Evolutionary conservation across 2,113 vertebrate genomes (phyloP).

Genomic region (Microcebus tavaratra): DNA sequence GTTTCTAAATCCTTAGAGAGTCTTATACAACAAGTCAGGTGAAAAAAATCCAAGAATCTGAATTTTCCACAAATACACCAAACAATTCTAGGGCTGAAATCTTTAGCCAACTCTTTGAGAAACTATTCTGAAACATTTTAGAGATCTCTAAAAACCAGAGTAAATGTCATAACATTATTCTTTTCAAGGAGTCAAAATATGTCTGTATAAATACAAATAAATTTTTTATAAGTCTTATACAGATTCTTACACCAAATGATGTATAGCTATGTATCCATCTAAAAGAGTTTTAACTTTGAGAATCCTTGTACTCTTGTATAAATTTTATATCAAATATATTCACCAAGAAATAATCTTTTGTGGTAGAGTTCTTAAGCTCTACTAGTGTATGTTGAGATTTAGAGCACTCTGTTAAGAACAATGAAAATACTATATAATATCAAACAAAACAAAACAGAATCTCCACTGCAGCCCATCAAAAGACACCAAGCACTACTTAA

Average conservation of each 20-base stretch:
- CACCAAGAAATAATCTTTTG: background rate
- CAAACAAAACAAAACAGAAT: conserved; percentile 35
- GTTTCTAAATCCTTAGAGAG: background rate
- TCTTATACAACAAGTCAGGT: background rate
- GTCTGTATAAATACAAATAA: background rate
- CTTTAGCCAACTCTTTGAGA: background rate
- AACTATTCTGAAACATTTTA: background rate
- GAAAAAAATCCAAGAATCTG: background rate
- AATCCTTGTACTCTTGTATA: background rate
- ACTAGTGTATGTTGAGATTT: background rate
- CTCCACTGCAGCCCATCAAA: background rate
- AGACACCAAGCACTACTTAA: background rate
- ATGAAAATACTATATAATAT: background rate
- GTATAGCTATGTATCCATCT: background rate
- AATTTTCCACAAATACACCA: background rate
- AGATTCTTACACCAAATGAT: background rate
- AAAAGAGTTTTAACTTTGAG: background rate
- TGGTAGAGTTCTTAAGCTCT: background rate
- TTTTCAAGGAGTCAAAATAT: background rate
- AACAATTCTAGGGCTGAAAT: background rate
- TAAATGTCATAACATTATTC: background rate
- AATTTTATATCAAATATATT: background rate
- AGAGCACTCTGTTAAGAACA: background rate
- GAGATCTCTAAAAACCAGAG: background rate
- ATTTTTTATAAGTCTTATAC: background rate